phyloP scores from a whole-genome alignment of 2,113 vertebrate species.

The Anseranas semipalmata region DNA sequence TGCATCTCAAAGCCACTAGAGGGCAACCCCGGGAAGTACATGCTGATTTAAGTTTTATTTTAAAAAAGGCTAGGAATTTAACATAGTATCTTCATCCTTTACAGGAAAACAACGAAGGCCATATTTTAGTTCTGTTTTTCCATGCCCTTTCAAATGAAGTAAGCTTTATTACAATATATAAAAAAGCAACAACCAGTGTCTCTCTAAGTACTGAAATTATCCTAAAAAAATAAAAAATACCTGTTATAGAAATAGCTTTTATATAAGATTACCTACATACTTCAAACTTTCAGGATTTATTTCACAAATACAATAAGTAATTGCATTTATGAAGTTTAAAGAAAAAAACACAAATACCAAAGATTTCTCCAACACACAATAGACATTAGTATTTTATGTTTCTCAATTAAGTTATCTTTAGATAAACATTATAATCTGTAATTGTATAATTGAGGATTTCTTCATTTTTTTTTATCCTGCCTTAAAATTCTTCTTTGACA shows the following conservation, averaged over 20 bases:
- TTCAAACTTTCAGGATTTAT: not conserved
- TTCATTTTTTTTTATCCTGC: not conserved
- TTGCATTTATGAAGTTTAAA: not conserved
- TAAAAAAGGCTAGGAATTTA: not conserved
- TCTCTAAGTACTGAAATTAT: not conserved
- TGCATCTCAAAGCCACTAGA: constrained; percentile 22
- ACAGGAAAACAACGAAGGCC: not conserved
- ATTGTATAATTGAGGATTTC: not conserved
- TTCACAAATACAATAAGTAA: not conserved
- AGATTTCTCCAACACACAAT: not conserved
- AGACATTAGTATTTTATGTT: not conserved
- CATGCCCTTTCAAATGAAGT: not conserved
- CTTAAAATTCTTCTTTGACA: not conserved
- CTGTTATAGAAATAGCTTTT: not conserved
- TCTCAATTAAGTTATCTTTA: not conserved
- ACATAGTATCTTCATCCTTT: not conserved
- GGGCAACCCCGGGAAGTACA: constrained; percentile 36
- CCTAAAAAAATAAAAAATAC: not conserved
- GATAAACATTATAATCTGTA: not conserved
- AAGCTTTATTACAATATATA: not conserved
- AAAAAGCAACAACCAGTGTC: not conserved
- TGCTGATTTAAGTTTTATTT: not conserved
- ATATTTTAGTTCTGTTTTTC: not conserved
- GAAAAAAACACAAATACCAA: not conserved
- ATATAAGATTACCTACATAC: not conserved